Evolutionary conservation across 2,888 invertebrate genomes (phyloP), one percentile per base, ranked within the genome.

Genomic region (Phlogophora meticulosa): DNA sequence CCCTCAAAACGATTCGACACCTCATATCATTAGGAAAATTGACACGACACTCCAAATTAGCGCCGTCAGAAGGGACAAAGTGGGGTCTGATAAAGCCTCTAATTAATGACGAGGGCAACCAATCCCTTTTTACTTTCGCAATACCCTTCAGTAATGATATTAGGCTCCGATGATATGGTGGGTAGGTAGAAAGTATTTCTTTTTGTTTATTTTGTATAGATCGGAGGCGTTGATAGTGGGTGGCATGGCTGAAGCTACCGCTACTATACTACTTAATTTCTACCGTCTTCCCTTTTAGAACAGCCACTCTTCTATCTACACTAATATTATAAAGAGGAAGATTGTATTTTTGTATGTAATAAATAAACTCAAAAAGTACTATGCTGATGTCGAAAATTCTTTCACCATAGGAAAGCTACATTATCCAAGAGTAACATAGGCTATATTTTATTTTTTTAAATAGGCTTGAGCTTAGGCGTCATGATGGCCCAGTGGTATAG

Each of bases 1-100:
- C 45, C 40, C 32, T 74, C 43, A 40, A 60, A 71, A 66, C 49
- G 74, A 62, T 64, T 57, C 40, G 71, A 71, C 77, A 71, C 74
- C 65, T 73, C 66, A 66, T 80, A 67, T 71, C 61, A 71, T 80
- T 49, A 80, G 40, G 55, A 52, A 78, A 83, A 68, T 71, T 83
- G 70, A 63, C 69, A 70, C 60, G 78, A 58, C 36, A 68, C 43
- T 46, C 65, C 42, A 68, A 72, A 71, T 81, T 70, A 70, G 38
- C 65, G 65, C 53, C 64, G 76, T 73, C 65, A 57, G 68, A 22
- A 51, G 59, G 65, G 65, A 70, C 81, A 59, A 78, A 81, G 76
- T 75, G 61, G 65, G 72, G 72, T 66, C 49, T 70, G 60, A 72
- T 81, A 59, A 78, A 80, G 49, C 34, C 51, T 49, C 51, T 72